Evolutionary conservation across 2,888 invertebrate species (phyloP), one percentile per base, ranked within the genome.

Genomic region (Masnerella sp.): DNA sequence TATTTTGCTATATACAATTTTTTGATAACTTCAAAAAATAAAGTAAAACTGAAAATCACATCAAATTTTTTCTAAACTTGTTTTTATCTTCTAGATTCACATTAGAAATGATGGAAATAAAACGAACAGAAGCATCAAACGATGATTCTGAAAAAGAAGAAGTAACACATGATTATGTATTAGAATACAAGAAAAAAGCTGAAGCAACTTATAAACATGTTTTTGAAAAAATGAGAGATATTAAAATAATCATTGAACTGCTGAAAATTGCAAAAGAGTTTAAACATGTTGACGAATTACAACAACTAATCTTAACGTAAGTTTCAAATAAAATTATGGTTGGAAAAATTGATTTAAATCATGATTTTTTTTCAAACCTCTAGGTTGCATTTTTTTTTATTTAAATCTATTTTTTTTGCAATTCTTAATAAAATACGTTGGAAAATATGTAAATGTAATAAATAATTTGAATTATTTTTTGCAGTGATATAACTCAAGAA

Each of bases 161-260:
- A 40, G n/a, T 2, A 36, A 12, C 20, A 12, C 51, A 52, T 14
- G 76, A 77, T 47, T 77, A 79, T 14, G 78, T 82, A 74, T 56
- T 77, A 43, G 40, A 75, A 1, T 89, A 89, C 71, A 74, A 91
- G 12, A 90, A 90, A 81, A 89, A 91, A 74, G 91, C 91, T 18
- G 88, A 89, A 61, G 86, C 92, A 8, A 88, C 93, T 36, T 92
- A 92, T 88, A 89, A 89, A 56, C 90, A 91, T 84, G 91, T 91
- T 7, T 84, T 89, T 17, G 90, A 90, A 69, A 89, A 89, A 73
- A 88, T 93, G 5, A 86, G 88, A 12, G 88, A 91, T 77, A 85
- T 91, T 1, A 86, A 88, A 17, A 91, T 91, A 72, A 87, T 92
- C n/a, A 89, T 92, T 15, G 89, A 91, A 75, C 78, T 94, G 20